phyloP scores from a whole-genome alignment of 2,797 vertebrate species.

The Dryobates pubescens region DNA sequence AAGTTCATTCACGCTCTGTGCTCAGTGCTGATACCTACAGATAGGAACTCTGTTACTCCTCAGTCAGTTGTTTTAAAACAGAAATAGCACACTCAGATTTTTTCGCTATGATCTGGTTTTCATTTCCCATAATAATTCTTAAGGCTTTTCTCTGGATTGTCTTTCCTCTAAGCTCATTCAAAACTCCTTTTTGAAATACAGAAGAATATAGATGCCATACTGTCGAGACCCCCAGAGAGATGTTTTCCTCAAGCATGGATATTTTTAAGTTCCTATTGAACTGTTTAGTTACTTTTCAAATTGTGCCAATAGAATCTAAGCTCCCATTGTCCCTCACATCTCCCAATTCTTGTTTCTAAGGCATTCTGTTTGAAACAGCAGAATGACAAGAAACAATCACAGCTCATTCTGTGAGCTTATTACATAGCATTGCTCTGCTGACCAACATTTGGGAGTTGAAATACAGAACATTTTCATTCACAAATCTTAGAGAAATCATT shows the following conservation, averaged over 20 bases:
- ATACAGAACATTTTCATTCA: neutral
- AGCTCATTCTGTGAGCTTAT: neutral
- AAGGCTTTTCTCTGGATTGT: neutral
- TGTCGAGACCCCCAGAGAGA: neutral
- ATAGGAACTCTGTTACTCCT: neutral
- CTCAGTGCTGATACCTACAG: neutral
- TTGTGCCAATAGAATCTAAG: neutral
- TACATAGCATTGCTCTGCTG: neutral
- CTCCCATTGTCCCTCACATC: neutral
- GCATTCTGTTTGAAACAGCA: neutral
- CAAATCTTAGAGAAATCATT: neutral
- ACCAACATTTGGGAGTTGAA: neutral
- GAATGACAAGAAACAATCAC: neutral
- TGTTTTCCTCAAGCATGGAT: neutral
- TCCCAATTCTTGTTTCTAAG: neutral
- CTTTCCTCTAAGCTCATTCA: neutral
- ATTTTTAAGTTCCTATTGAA: neutral
- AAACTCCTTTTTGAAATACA: neutral
- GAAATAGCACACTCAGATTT: neutral
- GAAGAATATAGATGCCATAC: constrained; percentile 1
- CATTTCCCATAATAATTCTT: neutral
- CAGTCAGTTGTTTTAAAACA: neutral
- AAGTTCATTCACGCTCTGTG: neutral
- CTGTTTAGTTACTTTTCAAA: neutral
- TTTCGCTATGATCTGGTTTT: neutral